Conservation (phyloP, 2,797 vertebrate genomes). For the Schizothorax lantsangensis region DNA sequence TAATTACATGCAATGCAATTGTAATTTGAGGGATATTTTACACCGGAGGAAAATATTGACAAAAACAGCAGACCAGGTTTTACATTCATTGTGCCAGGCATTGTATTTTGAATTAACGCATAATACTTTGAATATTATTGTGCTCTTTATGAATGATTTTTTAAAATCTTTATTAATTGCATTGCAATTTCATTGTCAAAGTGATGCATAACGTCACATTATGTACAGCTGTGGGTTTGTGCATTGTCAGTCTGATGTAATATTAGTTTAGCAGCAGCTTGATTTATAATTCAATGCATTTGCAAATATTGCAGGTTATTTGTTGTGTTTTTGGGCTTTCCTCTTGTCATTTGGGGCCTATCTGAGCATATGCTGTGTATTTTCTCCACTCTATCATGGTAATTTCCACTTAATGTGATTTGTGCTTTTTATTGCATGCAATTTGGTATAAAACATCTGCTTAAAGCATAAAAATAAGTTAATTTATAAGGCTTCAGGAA, state of each 20-base stretch:
- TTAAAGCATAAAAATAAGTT: not conserved
- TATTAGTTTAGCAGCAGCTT: not conserved
- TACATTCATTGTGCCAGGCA: not conserved
- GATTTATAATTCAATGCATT: not conserved
- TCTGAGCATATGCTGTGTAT: conserved; percentile 7
- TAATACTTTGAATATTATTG: not conserved
- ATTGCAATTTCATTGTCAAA: not conserved
- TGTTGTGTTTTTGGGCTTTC: not conserved
- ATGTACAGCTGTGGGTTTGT: not conserved
- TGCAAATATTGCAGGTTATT: not conserved
- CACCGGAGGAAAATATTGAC: not conserved
- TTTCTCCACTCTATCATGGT: not conserved
- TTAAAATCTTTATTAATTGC: not conserved
- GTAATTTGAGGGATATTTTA: not conserved
- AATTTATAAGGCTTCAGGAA: not conserved
- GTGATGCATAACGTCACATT: not conserved
- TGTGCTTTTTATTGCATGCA: not conserved
- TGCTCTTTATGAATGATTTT: not conserved
- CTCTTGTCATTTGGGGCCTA: not conserved
- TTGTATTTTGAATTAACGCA: not conserved
- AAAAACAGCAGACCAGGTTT: not conserved
- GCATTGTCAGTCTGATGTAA: not conserved
- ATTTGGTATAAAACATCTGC: conserved; percentile 5
- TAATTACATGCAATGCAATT: not conserved
- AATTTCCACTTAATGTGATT: not conserved